Conservation (phyloP, 1,140 invertebrate species). For the Pomacea maculata region DNA sequence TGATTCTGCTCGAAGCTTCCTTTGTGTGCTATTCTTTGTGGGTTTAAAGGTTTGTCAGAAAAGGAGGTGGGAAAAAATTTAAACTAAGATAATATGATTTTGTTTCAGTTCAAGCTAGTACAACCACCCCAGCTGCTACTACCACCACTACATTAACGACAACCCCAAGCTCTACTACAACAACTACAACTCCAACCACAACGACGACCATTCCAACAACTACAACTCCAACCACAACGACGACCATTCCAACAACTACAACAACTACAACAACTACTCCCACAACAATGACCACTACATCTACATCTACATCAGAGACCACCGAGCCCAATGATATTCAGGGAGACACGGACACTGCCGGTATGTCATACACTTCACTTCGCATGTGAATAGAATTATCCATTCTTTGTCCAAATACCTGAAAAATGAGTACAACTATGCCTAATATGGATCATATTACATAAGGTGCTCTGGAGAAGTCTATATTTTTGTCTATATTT, state of each 20-base stretch:
- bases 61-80: too few relatives aligned
- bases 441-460: too few relatives aligned
- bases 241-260: neutral
- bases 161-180: constrained; percentile 16
- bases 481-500: too few relatives aligned
- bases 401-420: too few relatives aligned
- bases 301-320: constrained; percentile 7
- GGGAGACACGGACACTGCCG: neutral
- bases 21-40: too few relatives aligned
- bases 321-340: neutral
- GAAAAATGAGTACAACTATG: too few relatives aligned
- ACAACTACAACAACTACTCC: constrained; percentile 1
- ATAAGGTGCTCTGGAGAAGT: too few relatives aligned
- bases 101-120: constrained; percentile 8
- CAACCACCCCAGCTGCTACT: constrained; percentile 11
- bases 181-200: constrained; percentile 2
- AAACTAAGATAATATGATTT: too few relatives aligned
- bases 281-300: constrained; percentile 21
- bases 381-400: too few relatives aligned
- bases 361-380: neutral
- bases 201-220: constrained; percentile 11
- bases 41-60: too few relatives aligned
- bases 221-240: constrained; percentile 2
- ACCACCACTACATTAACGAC: constrained; percentile 3
- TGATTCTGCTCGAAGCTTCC: too few relatives aligned